Percentiles rank a stretch among this genome's conserved stretches.
phyloP scores from a whole-genome alignment of 2,888 invertebrate genomes.

The Trachelus tabidus region DNA sequence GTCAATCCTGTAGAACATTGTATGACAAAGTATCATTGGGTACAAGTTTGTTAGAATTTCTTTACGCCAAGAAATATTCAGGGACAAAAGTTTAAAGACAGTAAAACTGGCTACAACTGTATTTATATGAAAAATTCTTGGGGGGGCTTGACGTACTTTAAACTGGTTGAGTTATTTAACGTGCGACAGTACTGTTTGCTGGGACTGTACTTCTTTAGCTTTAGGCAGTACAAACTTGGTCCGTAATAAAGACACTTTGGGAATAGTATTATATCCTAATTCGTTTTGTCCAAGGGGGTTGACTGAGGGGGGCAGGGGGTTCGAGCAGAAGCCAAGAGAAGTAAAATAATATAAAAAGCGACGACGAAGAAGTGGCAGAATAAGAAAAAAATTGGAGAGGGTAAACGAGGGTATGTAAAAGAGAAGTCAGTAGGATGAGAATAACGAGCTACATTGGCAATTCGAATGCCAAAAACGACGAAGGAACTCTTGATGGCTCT shows the following conservation, averaged over 20 bases:
- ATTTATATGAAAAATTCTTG: too few relatives aligned
- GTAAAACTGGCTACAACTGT: too few relatives aligned
- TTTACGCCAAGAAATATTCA: too few relatives aligned
- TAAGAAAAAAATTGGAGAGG: neutral
- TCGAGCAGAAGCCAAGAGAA: neutral
- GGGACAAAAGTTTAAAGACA: too few relatives aligned
- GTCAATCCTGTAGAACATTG: too few relatives aligned
- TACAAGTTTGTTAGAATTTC: too few relatives aligned
- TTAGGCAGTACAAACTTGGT: neutral
- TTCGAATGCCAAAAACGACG: neutral
- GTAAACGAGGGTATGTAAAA: neutral
- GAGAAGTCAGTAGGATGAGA: neutral
- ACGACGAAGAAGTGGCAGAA: neutral
- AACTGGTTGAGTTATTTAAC: too few relatives aligned
- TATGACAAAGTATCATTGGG: too few relatives aligned
- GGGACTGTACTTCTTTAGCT: neutral
- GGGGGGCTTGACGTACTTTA: too few relatives aligned
- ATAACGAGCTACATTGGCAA: neutral
- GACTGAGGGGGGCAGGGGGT: neutral
- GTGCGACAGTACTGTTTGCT: too few relatives aligned
- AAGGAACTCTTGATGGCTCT: neutral
- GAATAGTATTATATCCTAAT: neutral
- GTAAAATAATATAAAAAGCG: neutral
- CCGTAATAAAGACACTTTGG: neutral
- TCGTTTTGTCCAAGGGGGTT: neutral